A percentile compares a stretch with the other conserved stretches of the same genome.
Evolutionary conservation across 2,113 vertebrate genomes (phyloP).

Genomic region (Rhynchomys soricoides): DNA sequence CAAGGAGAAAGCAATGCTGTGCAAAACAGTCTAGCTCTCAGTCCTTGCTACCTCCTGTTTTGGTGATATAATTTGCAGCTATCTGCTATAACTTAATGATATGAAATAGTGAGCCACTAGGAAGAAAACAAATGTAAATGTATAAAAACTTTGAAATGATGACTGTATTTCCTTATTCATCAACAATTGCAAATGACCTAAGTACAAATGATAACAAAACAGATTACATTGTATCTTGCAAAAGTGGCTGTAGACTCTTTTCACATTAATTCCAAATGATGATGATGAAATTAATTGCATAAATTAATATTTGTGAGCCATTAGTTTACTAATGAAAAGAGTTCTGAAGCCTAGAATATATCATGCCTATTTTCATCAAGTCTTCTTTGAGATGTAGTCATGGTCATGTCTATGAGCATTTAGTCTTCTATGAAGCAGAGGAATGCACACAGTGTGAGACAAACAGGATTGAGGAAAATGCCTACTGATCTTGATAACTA

Average conservation of each 20-base stretch:
- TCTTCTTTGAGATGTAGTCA: neutral
- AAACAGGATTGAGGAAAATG: too few species aligned
- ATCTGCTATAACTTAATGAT: neutral
- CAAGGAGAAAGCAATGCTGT: rapidly evolving
- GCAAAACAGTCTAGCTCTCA: neutral
- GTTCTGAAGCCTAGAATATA: neutral
- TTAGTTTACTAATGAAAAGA: neutral
- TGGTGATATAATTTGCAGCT: neutral
- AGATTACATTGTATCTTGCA: neutral
- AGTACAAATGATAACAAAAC: neutral
- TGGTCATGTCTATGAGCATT: neutral
- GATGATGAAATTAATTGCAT: neutral
- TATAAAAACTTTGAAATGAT: neutral
- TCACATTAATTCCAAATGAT: neutral
- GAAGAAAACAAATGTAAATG: neutral
- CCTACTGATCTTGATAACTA: too few species aligned
- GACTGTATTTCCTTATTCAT: neutral
- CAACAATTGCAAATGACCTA: neutral
- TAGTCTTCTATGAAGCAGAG: neutral
- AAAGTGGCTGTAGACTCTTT: neutral
- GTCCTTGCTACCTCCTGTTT: neutral
- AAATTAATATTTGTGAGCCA: neutral
- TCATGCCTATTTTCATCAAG: neutral
- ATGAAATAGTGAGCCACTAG: neutral
- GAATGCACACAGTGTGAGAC: too few species aligned